Conservation (phyloP, 1,140 invertebrate species). For the Cataglyphis hispanica region DNA sequence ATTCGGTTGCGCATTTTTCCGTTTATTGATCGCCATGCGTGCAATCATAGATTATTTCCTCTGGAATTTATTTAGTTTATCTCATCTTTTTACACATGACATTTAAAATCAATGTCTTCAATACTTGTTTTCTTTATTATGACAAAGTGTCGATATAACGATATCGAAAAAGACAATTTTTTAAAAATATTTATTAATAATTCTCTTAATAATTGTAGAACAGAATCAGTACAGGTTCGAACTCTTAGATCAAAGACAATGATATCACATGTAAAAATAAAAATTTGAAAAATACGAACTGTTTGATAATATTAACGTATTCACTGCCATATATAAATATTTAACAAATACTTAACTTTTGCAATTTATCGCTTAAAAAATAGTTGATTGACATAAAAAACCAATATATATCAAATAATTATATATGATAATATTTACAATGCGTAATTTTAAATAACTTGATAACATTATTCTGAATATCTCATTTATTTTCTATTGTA, state of each 20-base stretch:
- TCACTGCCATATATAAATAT: slow-evolving; percentile 58
- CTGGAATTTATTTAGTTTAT: too few species aligned
- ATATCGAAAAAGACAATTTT: slow-evolving; percentile 9
- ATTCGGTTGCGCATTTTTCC: too few species aligned
- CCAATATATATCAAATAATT: neutral
- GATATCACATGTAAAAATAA: neutral
- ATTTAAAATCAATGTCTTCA: too few species aligned
- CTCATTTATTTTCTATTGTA: slow-evolving; percentile 15
- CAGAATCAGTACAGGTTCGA: neutral
- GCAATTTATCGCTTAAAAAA: slow-evolving; percentile 10
- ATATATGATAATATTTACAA: neutral
- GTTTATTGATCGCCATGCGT: too few species aligned
- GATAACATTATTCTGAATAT: neutral
- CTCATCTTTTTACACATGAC: too few species aligned
- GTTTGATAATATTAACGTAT: slow-evolving; percentile 59
- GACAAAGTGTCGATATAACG: too few species aligned
- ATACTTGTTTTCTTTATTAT: too few species aligned
- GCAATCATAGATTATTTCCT: too few species aligned
- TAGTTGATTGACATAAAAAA: slow-evolving; percentile 31
- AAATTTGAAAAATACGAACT: slow-evolving; percentile 11
- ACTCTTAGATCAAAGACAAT: neutral
- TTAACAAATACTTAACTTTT: neutral
- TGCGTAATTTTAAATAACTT: neutral
- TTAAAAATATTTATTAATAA: neutral
- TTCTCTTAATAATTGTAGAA: neutral